Evolutionary conservation across 2,888 invertebrate genomes (phyloP).

Genomic region (Marronus borbonicus): DNA sequence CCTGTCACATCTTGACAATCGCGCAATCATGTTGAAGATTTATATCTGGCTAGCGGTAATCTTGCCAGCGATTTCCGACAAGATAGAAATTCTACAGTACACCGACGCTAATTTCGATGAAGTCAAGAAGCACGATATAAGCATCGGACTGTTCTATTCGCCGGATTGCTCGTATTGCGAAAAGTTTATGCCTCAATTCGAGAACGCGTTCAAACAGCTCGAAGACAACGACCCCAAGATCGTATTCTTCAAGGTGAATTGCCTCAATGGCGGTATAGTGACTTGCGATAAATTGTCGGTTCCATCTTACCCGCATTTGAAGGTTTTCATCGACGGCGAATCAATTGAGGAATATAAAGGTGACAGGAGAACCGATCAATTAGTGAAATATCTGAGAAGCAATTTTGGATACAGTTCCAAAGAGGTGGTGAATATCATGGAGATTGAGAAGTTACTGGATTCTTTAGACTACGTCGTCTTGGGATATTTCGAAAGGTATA

Average conservation of each 20-base stretch:
- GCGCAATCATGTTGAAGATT: neutral
- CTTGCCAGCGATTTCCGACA: neutral
- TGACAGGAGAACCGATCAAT: slow-evolving; percentile 84
- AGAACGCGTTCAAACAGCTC: slow-evolving; percentile 23
- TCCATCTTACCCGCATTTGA: slow-evolving; percentile 93
- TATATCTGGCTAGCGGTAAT: slow-evolving; percentile 2
- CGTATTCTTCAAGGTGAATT: slow-evolving; percentile 83
- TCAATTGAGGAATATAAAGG: slow-evolving; percentile 90
- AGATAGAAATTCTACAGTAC: slow-evolving; percentile 17
- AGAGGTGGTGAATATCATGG: slow-evolving; percentile 79
- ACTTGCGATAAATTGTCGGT: slow-evolving; percentile 88
- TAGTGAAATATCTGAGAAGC: slow-evolving; percentile 83
- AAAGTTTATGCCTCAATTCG: slow-evolving; percentile 30
- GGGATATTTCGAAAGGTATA: slow-evolving; percentile 83
- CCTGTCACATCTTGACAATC: slow-evolving; percentile 23
- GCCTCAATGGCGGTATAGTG: slow-evolving; percentile 88
- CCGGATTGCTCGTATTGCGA: slow-evolving; percentile 44
- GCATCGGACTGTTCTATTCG: slow-evolving; percentile 45
- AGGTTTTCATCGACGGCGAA: slow-evolving; percentile 88
- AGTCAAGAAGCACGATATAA: slow-evolving; percentile 35
- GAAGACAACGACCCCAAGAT: slow-evolving; percentile 39
- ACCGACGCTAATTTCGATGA: slow-evolving; percentile 19
- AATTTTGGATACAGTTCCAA: slow-evolving; percentile 95
- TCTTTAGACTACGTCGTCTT: slow-evolving; percentile 83
- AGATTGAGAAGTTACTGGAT: slow-evolving; percentile 77